Evolutionary conservation across 2,797 vertebrate species (phyloP).

Genomic region (Euthynnus affinis): DNA sequence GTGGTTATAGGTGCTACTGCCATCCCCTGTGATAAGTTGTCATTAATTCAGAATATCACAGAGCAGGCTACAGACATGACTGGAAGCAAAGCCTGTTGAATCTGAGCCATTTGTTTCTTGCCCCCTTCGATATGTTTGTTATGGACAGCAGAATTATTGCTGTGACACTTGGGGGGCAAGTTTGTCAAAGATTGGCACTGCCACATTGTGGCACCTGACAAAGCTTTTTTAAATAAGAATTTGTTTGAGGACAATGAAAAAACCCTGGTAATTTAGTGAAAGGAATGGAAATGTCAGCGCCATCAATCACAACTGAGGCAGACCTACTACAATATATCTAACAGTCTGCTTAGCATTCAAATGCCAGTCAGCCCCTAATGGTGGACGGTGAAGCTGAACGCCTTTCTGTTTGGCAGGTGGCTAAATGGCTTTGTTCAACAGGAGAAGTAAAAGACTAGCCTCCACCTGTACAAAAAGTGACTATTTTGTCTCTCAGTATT

Average conservation of each 20-base stretch:
- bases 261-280: slow-evolving; percentile 85
- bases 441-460: slow-evolving; percentile 23
- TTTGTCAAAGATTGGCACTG: slow-evolving; percentile 65
- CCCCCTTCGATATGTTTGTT: slow-evolving; percentile 74
- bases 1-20: slow-evolving; percentile 40
- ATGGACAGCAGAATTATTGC: slow-evolving; percentile 62
- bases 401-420: slow-evolving; percentile 54
- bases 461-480: slow-evolving; percentile 47
- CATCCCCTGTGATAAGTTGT: slow-evolving; percentile 37
- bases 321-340: slow-evolving; percentile 69
- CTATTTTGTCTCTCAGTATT: slow-evolving; percentile 10
- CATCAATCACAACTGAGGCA: slow-evolving; percentile 84
- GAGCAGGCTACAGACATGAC: slow-evolving; percentile 33
- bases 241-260: slow-evolving; percentile 87
- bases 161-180: slow-evolving; percentile 61
- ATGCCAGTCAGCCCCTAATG: slow-evolving; percentile 69
- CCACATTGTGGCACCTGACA: slow-evolving; percentile 80
- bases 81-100: slow-evolving; percentile 34
- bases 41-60: slow-evolving; percentile 63
- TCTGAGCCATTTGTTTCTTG: slow-evolving; percentile 67
- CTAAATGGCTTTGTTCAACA: slow-evolving; percentile 58
- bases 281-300: slow-evolving; percentile 88
- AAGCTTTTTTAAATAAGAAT: slow-evolving; percentile 87
- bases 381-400: slow-evolving; percentile 67
- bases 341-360: slow-evolving; percentile 82